Evolutionary conservation across 2,888 invertebrate species (phyloP).

Genomic region (Tipula helvola): DNA sequence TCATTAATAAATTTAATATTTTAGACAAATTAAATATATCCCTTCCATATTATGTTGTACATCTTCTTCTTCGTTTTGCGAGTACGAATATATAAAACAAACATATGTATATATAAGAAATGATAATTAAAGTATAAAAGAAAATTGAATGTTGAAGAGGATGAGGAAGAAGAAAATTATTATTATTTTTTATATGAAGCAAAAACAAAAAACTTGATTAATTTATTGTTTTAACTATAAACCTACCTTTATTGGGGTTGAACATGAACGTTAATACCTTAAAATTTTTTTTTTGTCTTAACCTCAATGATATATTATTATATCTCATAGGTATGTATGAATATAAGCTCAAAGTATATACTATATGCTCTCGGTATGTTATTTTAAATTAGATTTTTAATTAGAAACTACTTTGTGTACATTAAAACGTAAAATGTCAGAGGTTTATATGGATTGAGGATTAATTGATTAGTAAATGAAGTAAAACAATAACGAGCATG

Average conservation of each 20-base stretch:
- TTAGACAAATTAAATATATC: neutral
- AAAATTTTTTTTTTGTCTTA: neutral
- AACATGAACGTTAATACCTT: neutral
- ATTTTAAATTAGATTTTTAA: neutral
- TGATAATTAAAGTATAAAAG: neutral
- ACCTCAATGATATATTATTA: neutral
- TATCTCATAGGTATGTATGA: neutral
- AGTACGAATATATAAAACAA: neutral
- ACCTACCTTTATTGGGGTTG: neutral
- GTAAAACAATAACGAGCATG: no score
- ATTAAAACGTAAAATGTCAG: neutral
- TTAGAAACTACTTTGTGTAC: neutral
- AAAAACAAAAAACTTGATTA: neutral
- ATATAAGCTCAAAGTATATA: neutral
- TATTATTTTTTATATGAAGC: neutral
- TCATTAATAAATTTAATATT: constrained; percentile 4
- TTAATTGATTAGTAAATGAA: no score
- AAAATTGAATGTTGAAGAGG: neutral
- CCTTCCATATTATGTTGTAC: neutral
- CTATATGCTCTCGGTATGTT: neutral
- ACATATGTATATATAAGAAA: neutral
- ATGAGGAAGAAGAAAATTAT: neutral
- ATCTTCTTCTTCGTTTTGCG: neutral
- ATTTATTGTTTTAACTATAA: neutral
- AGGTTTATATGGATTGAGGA: neutral